Conservation (phyloP, 1,140 invertebrate genomes). For the Drosophila jambulina region DNA sequence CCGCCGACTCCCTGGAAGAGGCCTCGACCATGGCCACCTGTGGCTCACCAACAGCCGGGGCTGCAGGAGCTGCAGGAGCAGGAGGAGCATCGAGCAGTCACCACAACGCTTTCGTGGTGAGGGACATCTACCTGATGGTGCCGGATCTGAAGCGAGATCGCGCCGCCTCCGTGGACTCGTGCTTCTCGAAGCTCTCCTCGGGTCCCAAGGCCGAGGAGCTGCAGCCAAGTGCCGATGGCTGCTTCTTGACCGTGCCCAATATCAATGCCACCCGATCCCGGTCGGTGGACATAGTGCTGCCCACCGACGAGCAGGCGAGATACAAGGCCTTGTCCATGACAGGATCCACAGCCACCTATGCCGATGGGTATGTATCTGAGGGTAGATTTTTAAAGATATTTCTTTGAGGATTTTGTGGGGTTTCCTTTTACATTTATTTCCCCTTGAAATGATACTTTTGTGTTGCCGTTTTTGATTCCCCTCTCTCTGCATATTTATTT, state of each 20-base stretch:
- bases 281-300: slow-evolving; percentile 95
- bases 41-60: slow-evolving; percentile 61
- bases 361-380: slow-evolving; percentile 68
- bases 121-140: slow-evolving; percentile 93
- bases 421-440: background rate
- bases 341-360: slow-evolving; percentile 55
- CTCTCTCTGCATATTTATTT: background rate
- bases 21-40: slow-evolving; percentile 79
- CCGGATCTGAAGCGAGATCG: slow-evolving; percentile 92
- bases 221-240: slow-evolving; percentile 87
- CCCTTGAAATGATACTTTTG: background rate
- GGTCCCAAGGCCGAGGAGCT: slow-evolving; percentile 89
- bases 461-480: background rate
- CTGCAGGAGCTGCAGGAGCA: slow-evolving; percentile 14
- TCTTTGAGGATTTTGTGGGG: too few relatives aligned
- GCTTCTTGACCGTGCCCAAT: slow-evolving; percentile 89
- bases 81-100: slow-evolving; percentile 15
- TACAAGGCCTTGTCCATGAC: slow-evolving; percentile 92
- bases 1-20: slow-evolving; percentile 86
- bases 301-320: slow-evolving; percentile 92
- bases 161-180: slow-evolving; percentile 93
- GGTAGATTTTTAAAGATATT: too few relatives aligned
- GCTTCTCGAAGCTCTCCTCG: slow-evolving; percentile 90
- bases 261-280: slow-evolving; percentile 91
- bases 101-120: slow-evolving; percentile 84